phyloP scores from a whole-genome alignment of 1,140 invertebrate genomes.

The Conopomorpha cramerella region DNA sequence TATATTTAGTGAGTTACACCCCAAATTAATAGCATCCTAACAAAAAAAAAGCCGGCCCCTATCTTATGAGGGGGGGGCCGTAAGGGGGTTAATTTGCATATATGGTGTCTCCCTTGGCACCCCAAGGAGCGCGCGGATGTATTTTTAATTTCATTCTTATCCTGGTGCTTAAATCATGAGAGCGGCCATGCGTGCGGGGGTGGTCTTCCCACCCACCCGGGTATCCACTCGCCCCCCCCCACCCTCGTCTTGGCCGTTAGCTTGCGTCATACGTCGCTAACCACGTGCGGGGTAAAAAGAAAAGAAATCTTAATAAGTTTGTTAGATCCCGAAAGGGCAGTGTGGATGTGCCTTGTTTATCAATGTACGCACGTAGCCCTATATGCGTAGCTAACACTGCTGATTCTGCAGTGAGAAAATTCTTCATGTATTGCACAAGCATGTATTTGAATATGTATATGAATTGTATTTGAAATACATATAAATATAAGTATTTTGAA shows the following conservation, averaged over 20 bases:
- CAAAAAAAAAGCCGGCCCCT: slow-evolving; percentile 52
- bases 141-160: slow-evolving; percentile 62
- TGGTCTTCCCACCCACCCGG: too few relatives aligned
- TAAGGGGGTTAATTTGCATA: slow-evolving; percentile 57
- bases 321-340: slow-evolving; percentile 36
- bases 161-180: slow-evolving; percentile 58
- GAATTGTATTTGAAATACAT: too few relatives aligned
- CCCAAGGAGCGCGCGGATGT: slow-evolving; percentile 54
- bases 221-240: not conserved
- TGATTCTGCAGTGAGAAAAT: too few relatives aligned
- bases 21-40: slow-evolving; percentile 59
- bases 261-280: slow-evolving; percentile 58
- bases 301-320: slow-evolving; percentile 61
- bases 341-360: slow-evolving; percentile 33
- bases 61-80: slow-evolving; percentile 38
- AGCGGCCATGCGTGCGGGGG: slow-evolving; percentile 54
- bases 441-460: too few relatives aligned
- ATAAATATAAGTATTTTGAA: too few relatives aligned
- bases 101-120: slow-evolving; percentile 53
- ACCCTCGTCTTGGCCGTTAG: slow-evolving; percentile 28
- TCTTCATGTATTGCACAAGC: too few relatives aligned
- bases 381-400: too few relatives aligned
- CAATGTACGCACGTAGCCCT: too few relatives aligned
- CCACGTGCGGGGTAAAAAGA: slow-evolving; percentile 56
- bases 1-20: slow-evolving; percentile 49